These are phyloP conservation scores for Argyresthia goedartella DNA, from an alignment of 2,888 invertebrate species.

Conservation along the genomic window DNA sequence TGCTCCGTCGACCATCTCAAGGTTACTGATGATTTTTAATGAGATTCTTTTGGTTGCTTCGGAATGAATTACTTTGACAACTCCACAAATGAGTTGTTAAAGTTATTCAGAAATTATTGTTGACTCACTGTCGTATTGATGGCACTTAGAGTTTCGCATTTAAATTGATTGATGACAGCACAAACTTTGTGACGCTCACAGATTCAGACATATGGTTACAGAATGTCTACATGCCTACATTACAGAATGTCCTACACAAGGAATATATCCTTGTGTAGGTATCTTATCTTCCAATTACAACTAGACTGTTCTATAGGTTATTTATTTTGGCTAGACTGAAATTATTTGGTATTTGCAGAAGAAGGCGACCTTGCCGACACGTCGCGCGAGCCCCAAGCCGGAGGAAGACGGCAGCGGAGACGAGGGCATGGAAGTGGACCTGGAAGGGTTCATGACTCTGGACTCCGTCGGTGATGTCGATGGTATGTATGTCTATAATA, in stretches of 20 bases:
- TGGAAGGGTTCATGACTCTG: conserved; percentile 89
- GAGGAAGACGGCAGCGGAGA: conserved; percentile 75
- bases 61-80: conserved; percentile 12
- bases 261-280: no score
- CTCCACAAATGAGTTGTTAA: no score
- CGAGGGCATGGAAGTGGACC: conserved; percentile 79
- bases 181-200: background rate
- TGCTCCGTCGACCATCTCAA: conserved; percentile 85
- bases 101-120: no score
- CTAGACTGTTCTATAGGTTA: no score
- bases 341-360: conserved; percentile 20
- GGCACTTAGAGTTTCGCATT: no score
- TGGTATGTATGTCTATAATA: conserved; percentile 51
- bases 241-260: no score
- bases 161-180: no score
- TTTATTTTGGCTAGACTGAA: background rate
- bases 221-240: no score
- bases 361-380: conserved; percentile 39
- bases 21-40: conserved; percentile 47
- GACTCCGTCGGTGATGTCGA: conserved; percentile 90
- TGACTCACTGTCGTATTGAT: no score
- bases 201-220: no score
- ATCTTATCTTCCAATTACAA: no score
- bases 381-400: conserved; percentile 35
- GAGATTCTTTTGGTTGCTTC: conserved; percentile 4